These are phyloP conservation scores for Neoarius graeffei DNA, from an alignment of 2,113 vertebrate species.

Conservation along the genomic window DNA sequence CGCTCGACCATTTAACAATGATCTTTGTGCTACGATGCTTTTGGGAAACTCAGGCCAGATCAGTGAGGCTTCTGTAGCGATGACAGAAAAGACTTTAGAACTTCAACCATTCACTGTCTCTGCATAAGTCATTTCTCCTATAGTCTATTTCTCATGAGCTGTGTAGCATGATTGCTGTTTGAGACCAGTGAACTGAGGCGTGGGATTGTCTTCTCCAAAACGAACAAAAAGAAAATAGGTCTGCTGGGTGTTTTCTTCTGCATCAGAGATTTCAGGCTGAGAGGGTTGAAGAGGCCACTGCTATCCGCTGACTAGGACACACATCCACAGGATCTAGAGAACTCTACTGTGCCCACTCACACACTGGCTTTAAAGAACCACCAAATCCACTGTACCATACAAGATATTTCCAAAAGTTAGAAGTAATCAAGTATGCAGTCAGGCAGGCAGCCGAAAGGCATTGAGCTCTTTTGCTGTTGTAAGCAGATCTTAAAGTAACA, in stretches of 20 bases:
- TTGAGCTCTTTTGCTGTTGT: background rate
- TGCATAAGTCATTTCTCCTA: background rate
- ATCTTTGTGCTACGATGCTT: too few relatives aligned
- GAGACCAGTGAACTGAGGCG: constrained; percentile 63
- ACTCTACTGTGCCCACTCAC: constrained; percentile 2
- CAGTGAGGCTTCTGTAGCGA: background rate
- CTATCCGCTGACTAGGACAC: background rate
- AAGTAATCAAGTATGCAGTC: background rate
- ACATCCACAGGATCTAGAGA: constrained; percentile 2
- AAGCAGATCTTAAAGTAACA: background rate
- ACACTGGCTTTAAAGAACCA: background rate
- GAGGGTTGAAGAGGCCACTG: constrained; percentile 19
- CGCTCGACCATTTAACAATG: too few relatives aligned
- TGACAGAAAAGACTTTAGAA: background rate
- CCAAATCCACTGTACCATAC: background rate
- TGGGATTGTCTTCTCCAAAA: constrained; percentile 31
- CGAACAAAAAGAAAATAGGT: constrained; percentile 23
- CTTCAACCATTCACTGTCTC: background rate
- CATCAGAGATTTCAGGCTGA: constrained; percentile 13
- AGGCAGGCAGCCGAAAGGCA: background rate
- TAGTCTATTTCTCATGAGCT: constrained; percentile 61
- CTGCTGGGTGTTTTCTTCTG: constrained; percentile 31
- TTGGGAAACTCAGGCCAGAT: too few relatives aligned
- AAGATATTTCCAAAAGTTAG: constrained; percentile 1
- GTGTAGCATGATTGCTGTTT: constrained; percentile 75